Evolutionary conservation across 2,113 vertebrate species (phyloP).

Genomic region (Rallus limicola): DNA sequence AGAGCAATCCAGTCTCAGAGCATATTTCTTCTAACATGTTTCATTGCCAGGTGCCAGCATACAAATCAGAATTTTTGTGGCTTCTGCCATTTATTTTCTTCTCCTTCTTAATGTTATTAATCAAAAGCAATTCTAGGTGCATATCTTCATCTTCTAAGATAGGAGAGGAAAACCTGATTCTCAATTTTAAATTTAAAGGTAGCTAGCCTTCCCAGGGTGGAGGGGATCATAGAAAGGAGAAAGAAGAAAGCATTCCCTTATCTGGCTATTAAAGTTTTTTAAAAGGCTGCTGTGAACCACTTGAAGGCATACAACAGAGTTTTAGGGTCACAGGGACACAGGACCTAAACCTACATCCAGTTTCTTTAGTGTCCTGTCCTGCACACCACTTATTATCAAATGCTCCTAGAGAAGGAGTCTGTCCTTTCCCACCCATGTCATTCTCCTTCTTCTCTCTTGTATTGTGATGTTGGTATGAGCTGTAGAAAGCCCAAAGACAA

Average conservation of each 20-base stretch:
- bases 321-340: not conserved
- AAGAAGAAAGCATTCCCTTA: not conserved
- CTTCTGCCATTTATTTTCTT: slow-evolving; percentile 8
- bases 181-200: not conserved
- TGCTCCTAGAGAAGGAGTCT: not conserved
- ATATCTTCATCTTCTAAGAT: not conserved
- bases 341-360: not conserved
- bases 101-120: not conserved
- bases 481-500: not conserved
- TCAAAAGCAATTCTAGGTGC: slow-evolving; percentile 1
- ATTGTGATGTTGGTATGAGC: not conserved
- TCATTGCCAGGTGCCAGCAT: not conserved
- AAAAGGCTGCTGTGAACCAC: not conserved
- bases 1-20: not conserved
- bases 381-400: not conserved
- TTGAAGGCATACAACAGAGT: not conserved
- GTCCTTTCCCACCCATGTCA: not conserved
- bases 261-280: not conserved
- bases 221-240: not conserved
- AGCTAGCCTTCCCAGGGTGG: not conserved
- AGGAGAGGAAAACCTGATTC: not conserved
- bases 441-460: not conserved
- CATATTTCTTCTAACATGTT: not conserved
- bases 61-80: slow-evolving; percentile 5
- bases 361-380: not conserved